Evolutionary conservation across 2,113 vertebrate genomes (phyloP), one percentile per base, ranked within the genome.

Genomic region (Anguilla rostrata): DNA sequence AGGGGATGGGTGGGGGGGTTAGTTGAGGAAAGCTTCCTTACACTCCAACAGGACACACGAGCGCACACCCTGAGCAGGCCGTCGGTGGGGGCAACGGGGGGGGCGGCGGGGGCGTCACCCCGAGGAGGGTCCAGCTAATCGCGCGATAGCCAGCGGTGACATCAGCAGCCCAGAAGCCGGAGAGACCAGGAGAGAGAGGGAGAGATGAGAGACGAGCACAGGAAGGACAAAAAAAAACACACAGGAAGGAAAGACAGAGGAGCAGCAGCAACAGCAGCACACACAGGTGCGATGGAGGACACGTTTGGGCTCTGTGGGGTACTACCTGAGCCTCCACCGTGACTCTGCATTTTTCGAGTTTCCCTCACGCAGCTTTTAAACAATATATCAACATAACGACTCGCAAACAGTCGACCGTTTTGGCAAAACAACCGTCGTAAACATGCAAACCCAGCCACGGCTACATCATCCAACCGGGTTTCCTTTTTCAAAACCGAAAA

Each of bases 31-130:
- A 90, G 92, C 93, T 95, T 93, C 93, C 95, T 96, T 95, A 96
- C 95, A 86, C 93, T 96, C 95, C 95, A 95, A 94, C 94, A 96
- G 0, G 95, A 95, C 87, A 96, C 95, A 26, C 95, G 94, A 90
- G 95, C 94, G 20, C 96, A 96, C 92, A 96, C 9, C 78, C 94
- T 95, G 88, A 90, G 94, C 94, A 95, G 96, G 91, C 91, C 93
- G 91, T 91, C 91, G 84, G 90, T 87, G 88, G 87, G 90, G 92
- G 94, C 89, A 49, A 11, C 49, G 12, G 85, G 85, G 63, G 90
- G 91, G 88, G 90, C 87, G 49, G 49, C 49, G 12, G 85, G 85
- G 63, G 90, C 91, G 88, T 90, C 87, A 82, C 90, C 90, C 95
- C 95, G 95, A 92, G 93, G 92, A 87, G 89, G 93, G 88, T 92